A percentile compares a stretch with the other conserved stretches of the same genome.
Evolutionary conservation across 2,888 invertebrate genomes (phyloP).

Genomic region (Melikaiella ostensackeni): DNA sequence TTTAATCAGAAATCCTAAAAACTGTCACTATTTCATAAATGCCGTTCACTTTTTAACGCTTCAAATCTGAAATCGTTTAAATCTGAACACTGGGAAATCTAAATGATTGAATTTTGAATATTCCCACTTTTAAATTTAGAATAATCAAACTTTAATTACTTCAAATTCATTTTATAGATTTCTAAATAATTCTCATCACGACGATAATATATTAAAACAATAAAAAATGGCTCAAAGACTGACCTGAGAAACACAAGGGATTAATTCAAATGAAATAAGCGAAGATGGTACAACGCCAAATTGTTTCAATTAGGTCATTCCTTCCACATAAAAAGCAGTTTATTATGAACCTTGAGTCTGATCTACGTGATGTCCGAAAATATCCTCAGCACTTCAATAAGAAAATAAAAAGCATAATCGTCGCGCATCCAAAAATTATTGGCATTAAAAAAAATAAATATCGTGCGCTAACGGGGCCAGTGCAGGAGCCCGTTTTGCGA

Average conservation of each 20-base stretch:
- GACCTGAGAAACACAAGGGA: not conserved
- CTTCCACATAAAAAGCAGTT: not conserved
- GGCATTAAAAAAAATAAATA: conserved; percentile 4
- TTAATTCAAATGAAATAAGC: not conserved
- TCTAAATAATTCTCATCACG: no score
- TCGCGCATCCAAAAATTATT: conserved; percentile 32
- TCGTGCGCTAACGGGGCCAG: conserved; percentile 17
- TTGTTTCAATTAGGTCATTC: conserved; percentile 3
- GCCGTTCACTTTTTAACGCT: no score
- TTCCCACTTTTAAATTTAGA: no score
- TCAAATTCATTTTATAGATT: no score
- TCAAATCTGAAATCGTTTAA: no score
- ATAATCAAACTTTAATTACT: no score
- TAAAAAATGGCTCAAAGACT: no score
- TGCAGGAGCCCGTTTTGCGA: not conserved
- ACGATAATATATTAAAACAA: no score
- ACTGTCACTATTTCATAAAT: no score
- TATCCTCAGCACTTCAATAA: not conserved
- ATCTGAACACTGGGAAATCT: no score
- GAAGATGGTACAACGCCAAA: not conserved
- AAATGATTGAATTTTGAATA: no score
- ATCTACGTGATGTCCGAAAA: not conserved
- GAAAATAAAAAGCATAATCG: conserved; percentile 5
- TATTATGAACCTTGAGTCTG: not conserved
- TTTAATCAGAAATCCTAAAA: no score